phyloP scores from a whole-genome alignment of 2,888 invertebrate genomes.

The Polydesmus complanatus region DNA sequence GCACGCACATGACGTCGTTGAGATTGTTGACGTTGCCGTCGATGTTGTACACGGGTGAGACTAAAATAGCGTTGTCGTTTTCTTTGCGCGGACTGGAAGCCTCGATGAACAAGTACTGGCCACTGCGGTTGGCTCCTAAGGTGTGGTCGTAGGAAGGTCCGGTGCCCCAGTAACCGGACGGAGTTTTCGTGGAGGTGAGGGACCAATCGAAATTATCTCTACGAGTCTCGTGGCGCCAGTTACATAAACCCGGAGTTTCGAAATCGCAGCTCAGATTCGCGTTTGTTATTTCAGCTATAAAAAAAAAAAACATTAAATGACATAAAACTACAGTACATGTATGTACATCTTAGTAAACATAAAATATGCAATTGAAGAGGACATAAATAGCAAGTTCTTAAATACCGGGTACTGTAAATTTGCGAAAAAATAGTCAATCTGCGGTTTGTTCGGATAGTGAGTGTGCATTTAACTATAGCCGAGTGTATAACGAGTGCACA shows the following conservation, averaged over 20 bases:
- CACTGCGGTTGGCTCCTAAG: conserved; percentile 39
- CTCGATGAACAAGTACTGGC: conserved; percentile 66
- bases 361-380: no score
- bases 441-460: no score
- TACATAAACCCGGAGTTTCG: conserved; percentile 51
- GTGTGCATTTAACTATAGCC: no score
- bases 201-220: conserved; percentile 58
- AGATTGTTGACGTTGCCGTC: conserved; percentile 26
- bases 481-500: no score
- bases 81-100: conserved; percentile 44
- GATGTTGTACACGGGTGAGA: conserved; percentile 47
- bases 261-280: conserved; percentile 48
- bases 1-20: conserved; percentile 38
- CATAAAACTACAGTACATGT: not conserved
- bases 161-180: conserved; percentile 49
- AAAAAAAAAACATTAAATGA: not conserved
- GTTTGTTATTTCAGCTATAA: conserved; percentile 9
- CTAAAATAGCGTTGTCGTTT: conserved; percentile 54
- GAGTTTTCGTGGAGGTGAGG: conserved; percentile 47
- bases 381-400: no score
- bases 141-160: conserved; percentile 68
- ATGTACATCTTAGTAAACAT: not conserved
- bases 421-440: no score
- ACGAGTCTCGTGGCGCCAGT: conserved; percentile 57
- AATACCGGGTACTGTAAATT: no score